Evolutionary conservation across 2,888 invertebrate genomes (phyloP), one percentile per base, ranked within the genome.

Genomic region (Colletes collaris): DNA sequence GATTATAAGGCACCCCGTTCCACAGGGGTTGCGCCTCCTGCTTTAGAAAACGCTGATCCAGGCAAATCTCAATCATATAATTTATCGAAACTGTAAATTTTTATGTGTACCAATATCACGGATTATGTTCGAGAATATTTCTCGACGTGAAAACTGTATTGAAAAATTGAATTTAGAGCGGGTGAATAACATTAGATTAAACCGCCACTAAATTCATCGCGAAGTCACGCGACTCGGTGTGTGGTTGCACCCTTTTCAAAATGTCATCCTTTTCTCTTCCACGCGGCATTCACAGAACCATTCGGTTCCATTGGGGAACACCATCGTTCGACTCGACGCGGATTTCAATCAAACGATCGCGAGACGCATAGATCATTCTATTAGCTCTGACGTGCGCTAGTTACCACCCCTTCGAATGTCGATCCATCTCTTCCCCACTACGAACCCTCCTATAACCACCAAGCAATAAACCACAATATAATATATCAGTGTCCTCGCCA

Each of bases 281-380:
- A 27, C 53, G 67, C 53, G 16, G 58, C 56, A 72, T 78, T 77
- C 78, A 60, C 63, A 56, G 56, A 56, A 63, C 66, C 66, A 27
- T 74, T 80, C 74, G 74, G 50, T 35, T 65, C 50, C 49, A 73
- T 69, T 53, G 79, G 53, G 62, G 16, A n/a, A 35, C 46, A 27
- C 52, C 67, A 40, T 58, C 64, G 56, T 63, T 49, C 60, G 58
- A 40, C 63, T 66, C 74, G 79, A 79, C 63, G 74, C 63, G 73
- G 85, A 74, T 87, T 84, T 84, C 80, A 81, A 85, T 84, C 77
- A 82, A 79, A 68, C 77, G 78, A 70, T 79, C 69, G 72, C 73
- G 79, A 79, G 83, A 82, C 82, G 86, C 87, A 87, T 85, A 86
- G 86, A 87, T 86, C 83, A 87, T 87, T 87, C 85, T 80, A 87